Evolutionary conservation across 2,797 vertebrate genomes (phyloP).

Genomic region (Borostomias antarcticus): DNA sequence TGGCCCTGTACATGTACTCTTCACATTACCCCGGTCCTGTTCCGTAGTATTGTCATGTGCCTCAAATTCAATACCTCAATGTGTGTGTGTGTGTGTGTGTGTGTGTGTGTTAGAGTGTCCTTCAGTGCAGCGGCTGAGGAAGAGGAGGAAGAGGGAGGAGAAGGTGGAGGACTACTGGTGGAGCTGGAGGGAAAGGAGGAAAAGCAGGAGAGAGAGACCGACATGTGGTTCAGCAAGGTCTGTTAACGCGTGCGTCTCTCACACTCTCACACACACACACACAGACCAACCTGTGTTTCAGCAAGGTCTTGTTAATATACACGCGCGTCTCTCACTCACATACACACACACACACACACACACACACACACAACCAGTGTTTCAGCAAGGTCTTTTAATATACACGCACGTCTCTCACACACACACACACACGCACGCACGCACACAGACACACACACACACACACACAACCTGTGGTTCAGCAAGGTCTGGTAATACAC

Average conservation of each 20-base stretch:
- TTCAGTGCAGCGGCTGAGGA: conserved; percentile 55
- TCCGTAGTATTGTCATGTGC: too few species aligned
- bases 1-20: too few species aligned
- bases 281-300: not conserved
- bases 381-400: too few species aligned
- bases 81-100: too few species aligned
- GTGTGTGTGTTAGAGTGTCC: conserved; percentile 68
- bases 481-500: too few species aligned
- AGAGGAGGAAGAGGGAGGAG: conserved; percentile 65
- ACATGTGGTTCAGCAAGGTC: conserved; percentile 95
- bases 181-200: conserved; percentile 85
- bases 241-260: not conserved
- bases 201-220: conserved; percentile 80
- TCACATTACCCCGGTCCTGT: too few species aligned
- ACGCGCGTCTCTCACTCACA: too few species aligned
- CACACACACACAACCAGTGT: not conserved
- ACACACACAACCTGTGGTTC: too few species aligned
- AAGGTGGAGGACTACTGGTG: conserved; percentile 83
- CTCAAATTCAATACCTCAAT: too few species aligned
- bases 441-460: not conserved
- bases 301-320: too few species aligned
- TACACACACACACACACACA: not conserved
- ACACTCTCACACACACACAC: not conserved
- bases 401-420: too few species aligned
- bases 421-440: not conserved